Conservation (phyloP, 2,888 invertebrate species). For the Dicyrtoma fusca region DNA sequence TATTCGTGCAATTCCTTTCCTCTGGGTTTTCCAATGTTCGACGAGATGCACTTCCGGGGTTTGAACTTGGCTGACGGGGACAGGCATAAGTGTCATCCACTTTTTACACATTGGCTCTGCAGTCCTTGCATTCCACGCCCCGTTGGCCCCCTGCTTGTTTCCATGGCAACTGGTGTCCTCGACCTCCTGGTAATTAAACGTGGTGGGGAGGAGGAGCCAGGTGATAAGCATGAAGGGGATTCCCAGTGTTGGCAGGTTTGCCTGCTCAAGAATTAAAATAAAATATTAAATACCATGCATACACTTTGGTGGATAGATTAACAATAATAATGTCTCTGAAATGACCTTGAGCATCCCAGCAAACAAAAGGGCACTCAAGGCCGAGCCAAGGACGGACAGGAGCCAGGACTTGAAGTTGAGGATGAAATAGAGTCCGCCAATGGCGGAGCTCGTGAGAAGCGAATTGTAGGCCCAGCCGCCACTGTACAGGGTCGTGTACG, state of each 20-base stretch:
- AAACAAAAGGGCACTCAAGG: conserved; percentile 42
- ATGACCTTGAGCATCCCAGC: conserved; percentile 43
- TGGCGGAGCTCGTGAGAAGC: conserved; percentile 39
- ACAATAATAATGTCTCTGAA: too few species aligned
- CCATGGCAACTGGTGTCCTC: neutral
- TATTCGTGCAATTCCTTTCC: neutral
- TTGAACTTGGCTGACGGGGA: conserved; percentile 15
- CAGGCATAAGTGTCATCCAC: conserved; percentile 9
- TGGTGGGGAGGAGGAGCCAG: conserved; percentile 44
- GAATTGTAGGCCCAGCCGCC: conserved; percentile 50
- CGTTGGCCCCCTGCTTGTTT: neutral
- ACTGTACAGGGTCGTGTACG: conserved; percentile 41
- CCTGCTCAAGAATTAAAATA: conserved; percentile 21
- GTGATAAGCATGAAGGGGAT: conserved; percentile 50
- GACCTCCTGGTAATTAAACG: conserved; percentile 13
- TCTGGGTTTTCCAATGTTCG: neutral
- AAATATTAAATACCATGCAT: neutral
- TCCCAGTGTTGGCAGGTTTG: conserved; percentile 43
- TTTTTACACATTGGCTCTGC: neutral
- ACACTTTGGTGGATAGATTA: too few species aligned
- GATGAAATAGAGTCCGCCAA: conserved; percentile 49
- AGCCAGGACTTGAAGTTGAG: conserved; percentile 45
- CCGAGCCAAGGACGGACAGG: conserved; percentile 39
- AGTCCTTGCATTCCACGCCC: neutral
- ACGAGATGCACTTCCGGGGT: conserved; percentile 34